Evolutionary conservation across 92 coral and sea anemone genomes (phyloP).

Genomic region (Virgularia gustaviana): DNA sequence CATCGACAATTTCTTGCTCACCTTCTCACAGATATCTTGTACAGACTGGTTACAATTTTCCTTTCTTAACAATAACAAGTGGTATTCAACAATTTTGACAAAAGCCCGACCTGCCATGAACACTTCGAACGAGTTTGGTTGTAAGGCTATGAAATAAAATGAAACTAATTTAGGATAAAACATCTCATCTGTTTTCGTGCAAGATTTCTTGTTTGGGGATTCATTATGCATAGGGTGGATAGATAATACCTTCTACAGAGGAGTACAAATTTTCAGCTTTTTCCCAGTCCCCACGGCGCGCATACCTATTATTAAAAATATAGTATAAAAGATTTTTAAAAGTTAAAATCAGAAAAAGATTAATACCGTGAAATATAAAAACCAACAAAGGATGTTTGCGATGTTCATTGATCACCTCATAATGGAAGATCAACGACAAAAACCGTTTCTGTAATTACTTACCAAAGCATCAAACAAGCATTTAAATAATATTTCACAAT

Average conservation of each 20-base stretch:
- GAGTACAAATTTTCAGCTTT: conserved; percentile 47
- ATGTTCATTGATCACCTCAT: not conserved
- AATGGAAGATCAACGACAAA: not conserved
- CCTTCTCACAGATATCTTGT: conserved; percentile 49
- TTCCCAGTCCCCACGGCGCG: conserved; percentile 81
- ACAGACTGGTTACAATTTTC: conserved; percentile 25
- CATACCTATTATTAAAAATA: conserved; percentile 63
- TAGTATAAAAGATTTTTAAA: too few species aligned
- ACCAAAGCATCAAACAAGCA: conserved; percentile 85
- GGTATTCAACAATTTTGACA: conserved; percentile 66
- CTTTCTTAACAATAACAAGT: conserved; percentile 53
- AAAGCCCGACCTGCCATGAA: conserved; percentile 75
- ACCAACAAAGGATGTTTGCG: too few species aligned
- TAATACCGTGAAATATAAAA: too few species aligned
- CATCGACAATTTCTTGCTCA: conserved; percentile 14
- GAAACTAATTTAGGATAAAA: not conserved
- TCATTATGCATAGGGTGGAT: not conserved
- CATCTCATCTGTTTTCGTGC: not conserved
- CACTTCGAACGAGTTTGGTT: conserved; percentile 68
- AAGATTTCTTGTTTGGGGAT: not conserved
- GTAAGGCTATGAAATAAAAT: conserved; percentile 46
- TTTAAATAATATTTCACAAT: conserved; percentile 75
- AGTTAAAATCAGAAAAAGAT: too few species aligned
- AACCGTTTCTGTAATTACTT: not conserved
- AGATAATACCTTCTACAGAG: conserved; percentile 57